Percentiles rank a stretch among this genome's conserved stretches.
Conservation (phyloP, 2,888 invertebrate species). For the Strigamia crassipes region DNA sequence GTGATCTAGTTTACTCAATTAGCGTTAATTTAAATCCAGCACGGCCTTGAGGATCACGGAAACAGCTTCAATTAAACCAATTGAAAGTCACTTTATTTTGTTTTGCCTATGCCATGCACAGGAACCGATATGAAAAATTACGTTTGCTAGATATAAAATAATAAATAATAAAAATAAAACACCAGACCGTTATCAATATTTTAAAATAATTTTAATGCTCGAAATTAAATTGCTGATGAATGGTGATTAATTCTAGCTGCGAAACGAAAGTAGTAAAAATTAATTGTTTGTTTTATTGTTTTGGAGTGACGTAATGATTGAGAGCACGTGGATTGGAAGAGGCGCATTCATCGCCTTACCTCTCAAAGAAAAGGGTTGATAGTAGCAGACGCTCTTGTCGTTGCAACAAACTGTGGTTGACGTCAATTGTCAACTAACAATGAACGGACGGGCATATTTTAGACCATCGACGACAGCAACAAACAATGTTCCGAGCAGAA, state of each 20-base stretch:
- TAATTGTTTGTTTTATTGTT: constrained; percentile 1
- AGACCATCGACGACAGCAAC: background rate
- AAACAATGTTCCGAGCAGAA: background rate
- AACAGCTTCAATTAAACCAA: background rate
- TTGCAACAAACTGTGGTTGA: background rate
- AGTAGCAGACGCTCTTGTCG: background rate
- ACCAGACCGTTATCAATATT: background rate
- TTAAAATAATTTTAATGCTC: too few species aligned
- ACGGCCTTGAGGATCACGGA: constrained; percentile 25
- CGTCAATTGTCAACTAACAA: background rate
- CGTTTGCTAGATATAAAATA: background rate
- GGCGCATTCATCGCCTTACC: constrained; percentile 18
- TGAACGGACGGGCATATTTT: constrained; percentile 6
- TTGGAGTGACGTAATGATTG: constrained; percentile 22
- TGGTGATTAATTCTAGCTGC: too few species aligned
- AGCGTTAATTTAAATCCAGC: background rate
- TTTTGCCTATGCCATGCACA: background rate
- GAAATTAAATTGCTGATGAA: too few species aligned
- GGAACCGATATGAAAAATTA: background rate
- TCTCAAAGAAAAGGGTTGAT: constrained; percentile 2
- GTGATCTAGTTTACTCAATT: constrained; percentile 25
- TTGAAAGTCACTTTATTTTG: background rate
- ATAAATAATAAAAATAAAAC: too few species aligned
- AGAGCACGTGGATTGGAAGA: constrained; percentile 37
- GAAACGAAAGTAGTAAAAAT: background rate